These are phyloP conservation scores for Apis florea DNA, from an alignment of 1,140 invertebrate genomes.

Conservation along the genomic window DNA sequence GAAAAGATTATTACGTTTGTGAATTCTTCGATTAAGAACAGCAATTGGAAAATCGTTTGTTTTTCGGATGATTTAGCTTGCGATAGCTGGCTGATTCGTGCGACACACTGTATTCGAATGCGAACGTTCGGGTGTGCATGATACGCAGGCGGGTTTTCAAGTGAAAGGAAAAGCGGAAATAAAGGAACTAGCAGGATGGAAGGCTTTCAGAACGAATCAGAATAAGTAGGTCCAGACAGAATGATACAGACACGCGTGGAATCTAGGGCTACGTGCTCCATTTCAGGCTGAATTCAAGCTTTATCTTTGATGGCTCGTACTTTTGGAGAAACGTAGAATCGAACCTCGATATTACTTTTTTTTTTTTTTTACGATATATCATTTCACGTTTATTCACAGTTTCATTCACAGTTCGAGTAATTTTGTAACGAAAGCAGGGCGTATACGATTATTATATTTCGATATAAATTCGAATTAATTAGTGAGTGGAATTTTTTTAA, in stretches of 20 bases:
- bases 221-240: constrained; percentile 30
- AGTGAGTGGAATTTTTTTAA: no score
- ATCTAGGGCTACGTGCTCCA: constrained; percentile 41
- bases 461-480: no score
- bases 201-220: constrained; percentile 26
- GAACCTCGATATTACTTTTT: constrained; percentile 3
- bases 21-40: no score
- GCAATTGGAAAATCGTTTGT: no score
- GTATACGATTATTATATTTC: no score
- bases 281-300: constrained; percentile 40
- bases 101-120: constrained; percentile 10
- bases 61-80: no score
- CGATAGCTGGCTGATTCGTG: constrained; percentile 25
- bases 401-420: no score
- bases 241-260: constrained; percentile 33
- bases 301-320: constrained; percentile 30
- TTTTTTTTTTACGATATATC: not conserved
- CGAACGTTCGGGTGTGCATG: constrained; percentile 21
- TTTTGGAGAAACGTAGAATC: constrained; percentile 19
- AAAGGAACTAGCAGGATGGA: constrained; percentile 25
- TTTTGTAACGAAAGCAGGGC: no score
- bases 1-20: no score
- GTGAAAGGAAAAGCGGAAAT: constrained; percentile 44
- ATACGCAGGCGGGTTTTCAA: constrained; percentile 31
- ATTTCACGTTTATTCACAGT: not conserved